Percentiles rank a stretch among this genome's conserved stretches.
Evolutionary conservation across 1,140 invertebrate genomes (phyloP).

Genomic region (Plutomurus gul): DNA sequence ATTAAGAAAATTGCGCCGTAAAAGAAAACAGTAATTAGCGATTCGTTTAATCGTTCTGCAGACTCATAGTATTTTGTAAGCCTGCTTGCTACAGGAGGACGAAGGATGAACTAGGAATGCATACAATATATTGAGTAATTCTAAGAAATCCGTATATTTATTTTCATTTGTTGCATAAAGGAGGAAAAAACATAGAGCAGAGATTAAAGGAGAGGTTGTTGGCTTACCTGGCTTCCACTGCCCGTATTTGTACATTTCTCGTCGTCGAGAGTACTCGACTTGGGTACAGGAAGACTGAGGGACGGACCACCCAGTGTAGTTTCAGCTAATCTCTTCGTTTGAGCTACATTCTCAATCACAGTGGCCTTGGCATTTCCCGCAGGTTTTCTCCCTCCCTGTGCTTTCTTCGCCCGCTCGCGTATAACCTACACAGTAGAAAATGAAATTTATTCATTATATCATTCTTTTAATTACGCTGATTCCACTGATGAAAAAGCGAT

Average conservation of each 20-base stretch:
- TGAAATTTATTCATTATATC: not conserved
- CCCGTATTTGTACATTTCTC: slow-evolving; percentile 84
- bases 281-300: slow-evolving; percentile 59
- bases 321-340: slow-evolving; percentile 77
- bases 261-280: slow-evolving; percentile 64
- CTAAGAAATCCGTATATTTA: no score
- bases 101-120: not conserved
- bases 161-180: not conserved
- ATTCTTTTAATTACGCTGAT: not conserved
- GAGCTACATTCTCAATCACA: slow-evolving; percentile 86
- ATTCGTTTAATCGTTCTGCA: no score
- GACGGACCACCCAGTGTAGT: slow-evolving; percentile 68
- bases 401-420: slow-evolving; percentile 79
- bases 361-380: slow-evolving; percentile 72
- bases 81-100: no score
- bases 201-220: slow-evolving; percentile 43
- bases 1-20: no score
- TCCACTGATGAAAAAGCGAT: not conserved
- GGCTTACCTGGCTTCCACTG: slow-evolving; percentile 68
- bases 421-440: slow-evolving; percentile 65
- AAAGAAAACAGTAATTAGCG: no score
- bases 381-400: slow-evolving; percentile 72
- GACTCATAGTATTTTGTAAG: no score
- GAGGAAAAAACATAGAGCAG: not conserved
- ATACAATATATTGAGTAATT: not conserved